Conservation (phyloP, 2,113 vertebrate species). For the Caranx melampygus region DNA sequence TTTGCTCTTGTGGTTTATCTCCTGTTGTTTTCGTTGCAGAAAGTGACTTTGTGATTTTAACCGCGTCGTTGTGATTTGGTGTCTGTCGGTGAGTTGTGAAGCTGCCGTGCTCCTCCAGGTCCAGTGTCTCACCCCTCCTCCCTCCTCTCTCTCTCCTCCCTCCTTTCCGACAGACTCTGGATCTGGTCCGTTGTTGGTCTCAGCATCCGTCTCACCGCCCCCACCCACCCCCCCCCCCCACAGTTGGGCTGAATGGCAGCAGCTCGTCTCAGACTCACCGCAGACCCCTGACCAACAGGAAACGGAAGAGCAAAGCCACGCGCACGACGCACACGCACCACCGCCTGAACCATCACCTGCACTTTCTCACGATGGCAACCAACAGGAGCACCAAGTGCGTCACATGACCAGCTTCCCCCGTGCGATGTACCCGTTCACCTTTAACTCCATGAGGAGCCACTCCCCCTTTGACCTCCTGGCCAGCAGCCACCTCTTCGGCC, state of each 20-base stretch:
- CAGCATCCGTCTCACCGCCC: too few relatives aligned
- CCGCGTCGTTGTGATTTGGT: neutral
- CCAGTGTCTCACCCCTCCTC: conserved; percentile 6
- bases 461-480: conserved; percentile 92
- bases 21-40: neutral
- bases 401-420: conserved; percentile 90
- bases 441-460: conserved; percentile 89
- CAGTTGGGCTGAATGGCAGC: conserved; percentile 73
- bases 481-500: conserved; percentile 87
- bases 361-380: conserved; percentile 85
- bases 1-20: neutral
- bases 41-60: neutral
- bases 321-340: too few relatives aligned
- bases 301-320: conserved; percentile 16
- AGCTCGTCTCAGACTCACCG: conserved; percentile 9
- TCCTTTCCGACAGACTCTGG: conserved; percentile 46
- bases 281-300: conserved; percentile 39
- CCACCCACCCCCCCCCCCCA: too few relatives aligned
- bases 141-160: conserved; percentile 2
- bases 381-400: conserved; percentile 90
- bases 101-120: neutral
- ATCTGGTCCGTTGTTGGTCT: conserved; percentile 6
- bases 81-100: conserved; percentile 1
- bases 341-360: conserved; percentile 5
- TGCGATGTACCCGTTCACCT: conserved; percentile 90